These are phyloP conservation scores for Pteropus rufus DNA, from an alignment of 2,797 vertebrate species.

Conservation along the genomic window DNA sequence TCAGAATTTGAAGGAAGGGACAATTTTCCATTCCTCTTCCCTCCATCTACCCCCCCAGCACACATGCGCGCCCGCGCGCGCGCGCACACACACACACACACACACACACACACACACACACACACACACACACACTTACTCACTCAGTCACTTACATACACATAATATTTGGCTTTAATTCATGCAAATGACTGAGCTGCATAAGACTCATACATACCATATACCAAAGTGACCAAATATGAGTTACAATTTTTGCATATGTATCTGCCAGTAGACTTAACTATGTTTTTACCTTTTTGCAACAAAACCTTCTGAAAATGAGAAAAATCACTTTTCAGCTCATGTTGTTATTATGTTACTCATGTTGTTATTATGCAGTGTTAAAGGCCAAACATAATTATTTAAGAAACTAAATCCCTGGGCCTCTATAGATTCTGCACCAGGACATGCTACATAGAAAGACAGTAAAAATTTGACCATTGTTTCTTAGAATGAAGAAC, in stretches of 20 bases:
- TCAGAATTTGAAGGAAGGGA: neutral
- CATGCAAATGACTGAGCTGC: neutral
- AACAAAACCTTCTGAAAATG: slow-evolving; percentile 21
- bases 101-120: too few relatives aligned
- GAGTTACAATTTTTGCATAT: neutral
- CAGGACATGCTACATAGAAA: neutral
- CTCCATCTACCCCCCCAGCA: neutral
- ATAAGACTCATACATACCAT: neutral
- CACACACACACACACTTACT: neutral
- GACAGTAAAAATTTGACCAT: neutral
- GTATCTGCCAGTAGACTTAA: neutral
- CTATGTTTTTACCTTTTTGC: neutral
- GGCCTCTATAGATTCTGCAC: neutral
- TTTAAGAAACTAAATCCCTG: neutral
- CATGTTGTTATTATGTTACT: neutral
- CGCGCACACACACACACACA: too few relatives aligned
- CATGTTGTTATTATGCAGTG: neutral
- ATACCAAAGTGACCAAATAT: neutral
- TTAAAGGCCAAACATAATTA: neutral
- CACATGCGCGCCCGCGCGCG: too few relatives aligned
- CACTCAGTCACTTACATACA: neutral
- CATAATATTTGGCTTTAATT: neutral
- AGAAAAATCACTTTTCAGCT: slow-evolving; percentile 23
- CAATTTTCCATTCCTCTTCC: neutral
- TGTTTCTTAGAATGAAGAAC: neutral